Percentiles rank a stretch among this genome's conserved stretches.
Evolutionary conservation across 1,140 invertebrate species (phyloP).

Genomic region (Pseudoatta argentina): DNA sequence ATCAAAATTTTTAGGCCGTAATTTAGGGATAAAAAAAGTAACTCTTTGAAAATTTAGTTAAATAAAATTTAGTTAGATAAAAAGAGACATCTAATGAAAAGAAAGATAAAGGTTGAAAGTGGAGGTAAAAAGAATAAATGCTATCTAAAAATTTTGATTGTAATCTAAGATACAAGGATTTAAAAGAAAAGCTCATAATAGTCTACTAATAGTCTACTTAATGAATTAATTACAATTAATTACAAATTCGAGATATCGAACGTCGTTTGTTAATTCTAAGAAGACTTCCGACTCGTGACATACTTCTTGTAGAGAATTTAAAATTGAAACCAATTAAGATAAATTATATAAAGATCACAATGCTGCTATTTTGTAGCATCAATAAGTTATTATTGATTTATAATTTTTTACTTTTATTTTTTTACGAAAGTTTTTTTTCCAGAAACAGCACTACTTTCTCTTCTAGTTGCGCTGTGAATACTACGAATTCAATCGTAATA

Average conservation of each 20-base stretch:
- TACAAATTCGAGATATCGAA: not conserved
- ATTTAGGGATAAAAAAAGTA: no score
- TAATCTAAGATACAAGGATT: no score
- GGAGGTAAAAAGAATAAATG: no score
- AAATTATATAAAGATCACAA: not conserved
- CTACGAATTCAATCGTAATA: not conserved
- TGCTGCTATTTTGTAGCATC: not conserved
- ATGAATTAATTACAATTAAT: not conserved
- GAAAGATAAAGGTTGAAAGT: no score
- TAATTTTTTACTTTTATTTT: not conserved
- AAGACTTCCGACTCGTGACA: not conserved
- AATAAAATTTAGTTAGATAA: no score
- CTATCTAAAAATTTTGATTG: no score
- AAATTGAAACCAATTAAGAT: no score
- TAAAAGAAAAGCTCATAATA: no score
- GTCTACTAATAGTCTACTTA: no score
- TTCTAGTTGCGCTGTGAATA: not conserved
- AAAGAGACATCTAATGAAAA: no score
- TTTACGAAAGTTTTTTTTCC: not conserved
- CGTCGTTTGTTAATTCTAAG: constrained; percentile 3
- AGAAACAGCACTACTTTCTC: not conserved
- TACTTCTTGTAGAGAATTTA: not conserved
- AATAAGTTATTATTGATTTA: not conserved
- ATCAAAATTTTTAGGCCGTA: no score
- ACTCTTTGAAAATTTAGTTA: no score